These are phyloP conservation scores for Peromyscus attwateri DNA, from an alignment of 2,797 vertebrate species.

Conservation along the genomic window DNA sequence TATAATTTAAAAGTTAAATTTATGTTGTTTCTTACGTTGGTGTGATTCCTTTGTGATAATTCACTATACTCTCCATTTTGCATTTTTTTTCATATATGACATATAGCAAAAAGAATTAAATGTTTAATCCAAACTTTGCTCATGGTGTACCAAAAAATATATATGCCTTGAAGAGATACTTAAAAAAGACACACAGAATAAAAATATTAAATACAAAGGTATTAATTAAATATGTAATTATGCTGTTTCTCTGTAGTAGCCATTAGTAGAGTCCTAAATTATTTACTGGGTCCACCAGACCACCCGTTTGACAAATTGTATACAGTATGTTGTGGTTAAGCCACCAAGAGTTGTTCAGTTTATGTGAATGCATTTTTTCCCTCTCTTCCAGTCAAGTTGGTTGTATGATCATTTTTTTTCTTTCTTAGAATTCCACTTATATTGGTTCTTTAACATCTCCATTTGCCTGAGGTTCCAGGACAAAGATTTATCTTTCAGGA, in stretches of 20 bases:
- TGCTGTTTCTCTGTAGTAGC: background rate
- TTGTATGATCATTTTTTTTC: background rate
- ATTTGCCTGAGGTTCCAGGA: background rate
- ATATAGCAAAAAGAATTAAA: constrained; percentile 17
- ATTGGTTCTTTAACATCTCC: background rate
- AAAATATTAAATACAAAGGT: constrained; percentile 33
- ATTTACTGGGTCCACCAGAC: background rate
- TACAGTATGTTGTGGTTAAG: background rate
- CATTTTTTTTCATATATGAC: background rate
- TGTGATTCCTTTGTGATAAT: background rate
- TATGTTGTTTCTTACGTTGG: background rate
- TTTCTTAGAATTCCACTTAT: background rate
- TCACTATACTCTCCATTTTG: background rate
- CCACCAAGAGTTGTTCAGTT: background rate
- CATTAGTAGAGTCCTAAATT: background rate
- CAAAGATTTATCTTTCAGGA: background rate
- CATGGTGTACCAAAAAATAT: constrained; percentile 8
- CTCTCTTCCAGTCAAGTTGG: background rate
- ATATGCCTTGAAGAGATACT: background rate
- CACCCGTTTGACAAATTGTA: background rate
- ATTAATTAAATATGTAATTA: constrained; percentile 1
- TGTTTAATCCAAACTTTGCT: constrained; percentile 23
- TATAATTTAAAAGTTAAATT: background rate
- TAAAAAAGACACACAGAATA: background rate
- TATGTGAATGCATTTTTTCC: background rate